Base-by-base conservation (phyloP, 2,888 invertebrate species). In the Gymnoscelis rufifasciata region DNA sequence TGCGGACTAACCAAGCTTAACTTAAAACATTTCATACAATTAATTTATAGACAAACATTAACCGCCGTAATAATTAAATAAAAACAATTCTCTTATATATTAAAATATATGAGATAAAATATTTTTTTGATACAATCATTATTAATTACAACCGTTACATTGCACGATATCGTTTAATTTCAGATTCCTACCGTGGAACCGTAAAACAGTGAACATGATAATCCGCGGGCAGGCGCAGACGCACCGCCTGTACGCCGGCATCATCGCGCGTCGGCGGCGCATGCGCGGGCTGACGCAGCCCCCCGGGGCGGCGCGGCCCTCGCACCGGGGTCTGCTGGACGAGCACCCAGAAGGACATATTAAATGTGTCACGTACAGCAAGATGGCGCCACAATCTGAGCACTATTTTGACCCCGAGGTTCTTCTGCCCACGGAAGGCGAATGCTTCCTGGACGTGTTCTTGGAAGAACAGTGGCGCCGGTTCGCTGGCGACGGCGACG, bases 211-310 rank as follows among this genome's bases (percentile, higher is more conserved):
- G 57, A 73, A 90, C 40, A 90, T 91, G 44, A 68, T 96, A 45
- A 71, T 91, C 14, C 90, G 92, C 7, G 95, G 95, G 1, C 93
- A 94, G 74, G 74, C 77, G 2, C 92, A 92, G 70, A 94, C 94
- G 0, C 95, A 95, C 65, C 74, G 89, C 47, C 74, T 94, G 27
- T 95, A 95, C 66, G 90, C 91, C 40, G 84, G 90, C 43, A 90
- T 96, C 23, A 90, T 94, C 43, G 83, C 89, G 0, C 89, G 91
- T 33, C 89, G 91, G 36, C 74, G 86, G 27, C 71, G 79, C 54
- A 71, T 77, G 66, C 51, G 77, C 45, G 74, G 72, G 0, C 29
- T 87, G 2, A 58, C 64, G 14, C 63, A 51, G 43, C 81, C 83
- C 7, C 59, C 68, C 39, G 75, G 72, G 38, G 82, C 82, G 3